Conservation (phyloP, 2,888 invertebrate species). For the Zele albiditarsus region DNA sequence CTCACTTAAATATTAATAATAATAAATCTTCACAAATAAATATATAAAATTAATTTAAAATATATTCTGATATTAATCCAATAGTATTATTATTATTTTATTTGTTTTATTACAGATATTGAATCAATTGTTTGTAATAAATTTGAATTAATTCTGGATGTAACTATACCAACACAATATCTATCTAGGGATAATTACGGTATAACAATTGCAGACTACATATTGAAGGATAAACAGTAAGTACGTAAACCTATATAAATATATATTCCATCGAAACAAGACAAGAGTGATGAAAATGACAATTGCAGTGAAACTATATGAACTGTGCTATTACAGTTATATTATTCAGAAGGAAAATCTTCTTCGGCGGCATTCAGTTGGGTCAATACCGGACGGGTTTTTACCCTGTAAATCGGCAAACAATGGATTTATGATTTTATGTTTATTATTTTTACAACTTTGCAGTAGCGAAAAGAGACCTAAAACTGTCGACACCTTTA, state of each 20-base stretch:
- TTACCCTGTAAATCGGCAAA: conserved; percentile 56
- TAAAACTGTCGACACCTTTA: conserved; percentile 13
- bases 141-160: no score
- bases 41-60: no score
- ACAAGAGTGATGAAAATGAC: not conserved
- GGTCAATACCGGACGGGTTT: conserved; percentile 46
- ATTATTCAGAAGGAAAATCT: not conserved
- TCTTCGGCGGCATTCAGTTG: not conserved
- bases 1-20: no score
- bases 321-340: not conserved
- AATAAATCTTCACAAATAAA: no score
- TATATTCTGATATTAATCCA: no score
- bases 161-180: not conserved
- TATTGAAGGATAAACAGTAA: no score
- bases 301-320: not conserved
- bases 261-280: no score
- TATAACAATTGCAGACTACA: not conserved
- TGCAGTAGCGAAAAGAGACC: conserved; percentile 56
- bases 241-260: no score
- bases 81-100: no score
- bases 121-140: no score
- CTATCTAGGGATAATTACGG: not conserved
- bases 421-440: conserved; percentile 65
- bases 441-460: conserved; percentile 66
- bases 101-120: no score